phyloP scores from a whole-genome alignment of 2,888 invertebrate genomes.

The Drosophila parthenogenetica region DNA sequence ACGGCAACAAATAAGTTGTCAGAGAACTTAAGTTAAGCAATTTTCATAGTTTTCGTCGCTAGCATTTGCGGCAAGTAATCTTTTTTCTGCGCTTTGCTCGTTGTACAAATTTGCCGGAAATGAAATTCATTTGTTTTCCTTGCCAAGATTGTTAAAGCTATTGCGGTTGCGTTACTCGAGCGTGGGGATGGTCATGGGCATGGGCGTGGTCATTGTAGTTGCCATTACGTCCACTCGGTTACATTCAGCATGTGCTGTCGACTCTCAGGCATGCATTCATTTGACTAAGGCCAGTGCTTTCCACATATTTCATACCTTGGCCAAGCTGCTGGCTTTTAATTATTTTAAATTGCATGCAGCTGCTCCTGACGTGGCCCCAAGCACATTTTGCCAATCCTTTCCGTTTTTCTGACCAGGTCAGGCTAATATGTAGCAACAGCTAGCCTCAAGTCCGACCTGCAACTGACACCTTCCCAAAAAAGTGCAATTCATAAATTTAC shows the following conservation, averaged over 20 bases:
- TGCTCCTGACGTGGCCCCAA: constrained; percentile 61
- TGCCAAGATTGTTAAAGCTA: constrained; percentile 44
- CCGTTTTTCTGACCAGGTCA: constrained; percentile 9
- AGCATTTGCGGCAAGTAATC: constrained; percentile 61
- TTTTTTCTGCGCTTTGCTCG: constrained; percentile 54
- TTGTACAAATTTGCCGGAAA: constrained; percentile 72
- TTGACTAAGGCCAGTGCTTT: constrained; percentile 27
- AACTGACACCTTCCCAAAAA: constrained; percentile 24
- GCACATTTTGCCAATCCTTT: constrained; percentile 37
- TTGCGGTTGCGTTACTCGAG: constrained; percentile 21
- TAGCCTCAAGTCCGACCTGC: constrained; percentile 15
- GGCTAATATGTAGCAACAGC: constrained; percentile 47
- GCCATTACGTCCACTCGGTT: constrained; percentile 30
- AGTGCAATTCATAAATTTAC: constrained; percentile 55
- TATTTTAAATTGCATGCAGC: constrained; percentile 71
- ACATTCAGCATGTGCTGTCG: constrained; percentile 39
- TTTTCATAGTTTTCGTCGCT: constrained; percentile 75
- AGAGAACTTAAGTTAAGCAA: constrained; percentile 75
- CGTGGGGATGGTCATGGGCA: constrained; percentile 3
- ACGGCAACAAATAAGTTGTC: constrained; percentile 74
- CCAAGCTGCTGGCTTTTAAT: constrained; percentile 62
- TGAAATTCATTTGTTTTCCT: constrained; percentile 77
- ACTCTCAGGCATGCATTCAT: constrained; percentile 36
- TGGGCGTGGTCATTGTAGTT: constrained; percentile 4
- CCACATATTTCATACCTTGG: constrained; percentile 58